Percentiles rank a stretch among this genome's conserved stretches.
Conservation (phyloP, 2,797 vertebrate genomes). For the Myotis myotis region DNA sequence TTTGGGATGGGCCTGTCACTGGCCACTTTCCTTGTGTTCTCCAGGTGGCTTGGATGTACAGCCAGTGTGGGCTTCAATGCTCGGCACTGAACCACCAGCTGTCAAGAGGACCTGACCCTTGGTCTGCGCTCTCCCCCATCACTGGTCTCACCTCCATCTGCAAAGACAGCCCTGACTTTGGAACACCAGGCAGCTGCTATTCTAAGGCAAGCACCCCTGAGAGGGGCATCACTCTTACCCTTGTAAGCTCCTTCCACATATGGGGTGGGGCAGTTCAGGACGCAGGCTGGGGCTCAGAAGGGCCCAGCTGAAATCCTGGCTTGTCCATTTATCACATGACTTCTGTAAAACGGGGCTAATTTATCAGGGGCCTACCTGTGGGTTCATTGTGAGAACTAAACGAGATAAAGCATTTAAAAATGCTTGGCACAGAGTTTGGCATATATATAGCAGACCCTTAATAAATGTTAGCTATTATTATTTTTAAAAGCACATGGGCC, state of each 20-base stretch:
- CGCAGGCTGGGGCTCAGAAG: not conserved
- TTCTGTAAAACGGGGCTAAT: not conserved
- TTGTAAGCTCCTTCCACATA: not conserved
- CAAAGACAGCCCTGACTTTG: not conserved
- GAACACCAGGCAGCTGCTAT: not conserved
- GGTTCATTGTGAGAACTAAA: conserved; percentile 25
- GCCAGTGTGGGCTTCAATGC: not conserved
- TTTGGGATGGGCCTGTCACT: not conserved
- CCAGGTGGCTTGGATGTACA: not conserved
- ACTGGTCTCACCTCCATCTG: not conserved
- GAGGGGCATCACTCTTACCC: not conserved
- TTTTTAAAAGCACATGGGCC: not conserved
- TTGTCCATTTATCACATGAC: not conserved
- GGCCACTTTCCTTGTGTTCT: not conserved
- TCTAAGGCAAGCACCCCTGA: not conserved
- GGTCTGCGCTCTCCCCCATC: not conserved
- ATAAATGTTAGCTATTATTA: not conserved
- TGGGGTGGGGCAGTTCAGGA: not conserved
- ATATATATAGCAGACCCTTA: not conserved
- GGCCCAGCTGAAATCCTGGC: not conserved
- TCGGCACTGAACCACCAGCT: not conserved
- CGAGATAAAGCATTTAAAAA: conserved; percentile 13
- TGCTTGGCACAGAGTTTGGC: not conserved
- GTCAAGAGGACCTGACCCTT: not conserved
- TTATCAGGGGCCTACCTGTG: not conserved